These are phyloP conservation scores for Aleiodes alternator DNA, from an alignment of 2,888 invertebrate species.

Conservation along the genomic window DNA sequence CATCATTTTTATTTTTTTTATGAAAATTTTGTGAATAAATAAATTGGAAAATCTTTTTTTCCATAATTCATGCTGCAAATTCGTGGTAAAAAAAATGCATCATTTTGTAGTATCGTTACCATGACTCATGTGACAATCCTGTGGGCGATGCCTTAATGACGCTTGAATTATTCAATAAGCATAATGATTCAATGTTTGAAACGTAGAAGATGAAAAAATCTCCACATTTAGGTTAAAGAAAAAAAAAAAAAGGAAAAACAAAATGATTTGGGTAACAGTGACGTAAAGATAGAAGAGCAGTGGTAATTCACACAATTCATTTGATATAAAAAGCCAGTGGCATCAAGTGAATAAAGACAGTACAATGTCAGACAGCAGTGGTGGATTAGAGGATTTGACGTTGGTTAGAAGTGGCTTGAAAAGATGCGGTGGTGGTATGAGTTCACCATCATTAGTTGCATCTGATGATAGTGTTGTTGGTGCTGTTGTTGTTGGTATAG, in stretches of 20 bases:
- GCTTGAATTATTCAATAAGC: constrained; percentile 9
- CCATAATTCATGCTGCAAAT: too few relatives aligned
- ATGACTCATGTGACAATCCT: not conserved
- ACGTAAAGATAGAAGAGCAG: not conserved
- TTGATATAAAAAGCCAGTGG: not conserved
- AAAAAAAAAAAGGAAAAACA: not conserved
- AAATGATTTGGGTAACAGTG: not conserved
- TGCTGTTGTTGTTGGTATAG: constrained; percentile 36
- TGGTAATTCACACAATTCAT: too few relatives aligned
- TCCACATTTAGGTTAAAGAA: too few relatives aligned
- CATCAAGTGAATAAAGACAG: constrained; percentile 20
- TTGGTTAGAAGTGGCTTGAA: constrained; percentile 62
- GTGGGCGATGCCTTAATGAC: constrained; percentile 7
- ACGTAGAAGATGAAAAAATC: constrained; percentile 4
- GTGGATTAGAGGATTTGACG: constrained; percentile 64
- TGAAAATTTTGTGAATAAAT: too few relatives aligned
- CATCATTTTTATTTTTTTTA: too few relatives aligned
- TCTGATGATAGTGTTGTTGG: constrained; percentile 30
- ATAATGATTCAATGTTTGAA: constrained; percentile 14
- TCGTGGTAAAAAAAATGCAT: too few relatives aligned
- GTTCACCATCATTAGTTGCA: constrained; percentile 72
- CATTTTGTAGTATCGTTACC: not conserved
- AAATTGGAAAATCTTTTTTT: too few relatives aligned
- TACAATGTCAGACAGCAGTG: constrained; percentile 69
- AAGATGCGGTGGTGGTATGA: constrained; percentile 76